Evolutionary conservation across 35 echinoderm and acorn worm genomes (phyloP), one percentile per base, ranked within the genome.

Genomic region (Lytechinus pictus): DNA sequence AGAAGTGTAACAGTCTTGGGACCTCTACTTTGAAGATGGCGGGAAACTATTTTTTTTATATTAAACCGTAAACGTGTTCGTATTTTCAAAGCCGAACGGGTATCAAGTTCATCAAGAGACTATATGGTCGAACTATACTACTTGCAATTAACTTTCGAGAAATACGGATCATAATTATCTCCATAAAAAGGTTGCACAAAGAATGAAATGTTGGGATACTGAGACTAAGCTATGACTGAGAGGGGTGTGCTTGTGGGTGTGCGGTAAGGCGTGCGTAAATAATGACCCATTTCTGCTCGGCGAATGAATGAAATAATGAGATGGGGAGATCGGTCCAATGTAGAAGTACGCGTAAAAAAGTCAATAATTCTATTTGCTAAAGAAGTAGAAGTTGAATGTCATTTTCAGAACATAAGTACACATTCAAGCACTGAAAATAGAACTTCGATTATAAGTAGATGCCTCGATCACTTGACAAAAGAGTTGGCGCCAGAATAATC

Each of bases 191-290:
- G 16, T 24, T 79, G 8, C 66, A 24, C 8, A 5, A 79, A 79
- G 21, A 24, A 79, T 24, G 19, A 7, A 7, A 7, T 79, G 66
- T 79, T 24, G 66, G 6, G 4, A 5, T 16, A 79, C 66, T 5
- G 66, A 79, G 66, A 79, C 66, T 79, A 79, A 44, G 19, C 66
- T 24, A 79, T 7, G 66, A 24, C 19, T 24, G n/a, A 16, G 66
- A 79, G 66, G 61, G 66, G 66, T 79, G 66, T n/a, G 66, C 66
- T 79, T 79, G 66, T 79, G 66, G 66, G 66, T 79, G 66, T 79
- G 66, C 66, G 66, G 6, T 79, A 79, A 79, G 66, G 66, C 66
- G 66, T 79, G 66, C 66, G 66, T 79, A 79, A 79, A 79, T 79
- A 79, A 79, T 79, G 66, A 79, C 66, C 66, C 66, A 79, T 24